phyloP scores from a whole-genome alignment of 92 coral and sea anemone species.

The Phenganax subtilis region DNA sequence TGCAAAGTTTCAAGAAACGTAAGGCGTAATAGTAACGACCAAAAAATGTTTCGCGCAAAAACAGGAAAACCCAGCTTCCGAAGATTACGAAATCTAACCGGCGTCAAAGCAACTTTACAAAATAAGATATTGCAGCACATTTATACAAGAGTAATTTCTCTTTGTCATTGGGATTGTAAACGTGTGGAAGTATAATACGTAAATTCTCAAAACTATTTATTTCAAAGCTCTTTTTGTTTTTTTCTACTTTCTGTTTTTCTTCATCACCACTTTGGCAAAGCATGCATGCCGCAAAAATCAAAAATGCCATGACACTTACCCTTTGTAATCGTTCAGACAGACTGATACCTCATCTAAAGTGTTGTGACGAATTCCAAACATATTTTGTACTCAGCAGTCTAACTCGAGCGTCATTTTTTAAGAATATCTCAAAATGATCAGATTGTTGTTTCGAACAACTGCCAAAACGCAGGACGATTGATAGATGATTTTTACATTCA shows the following conservation, averaged over 20 bases:
- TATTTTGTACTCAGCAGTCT: background rate
- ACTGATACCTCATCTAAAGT: conserved; percentile 8
- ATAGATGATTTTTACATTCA: no score
- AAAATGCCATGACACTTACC: background rate
- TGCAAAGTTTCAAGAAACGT: background rate
- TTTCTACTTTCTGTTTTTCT: background rate
- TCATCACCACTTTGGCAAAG: background rate
- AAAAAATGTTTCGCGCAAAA: background rate
- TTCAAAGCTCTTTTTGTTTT: background rate
- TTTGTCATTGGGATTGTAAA: background rate
- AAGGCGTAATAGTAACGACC: background rate
- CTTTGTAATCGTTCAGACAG: background rate
- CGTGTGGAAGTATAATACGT: background rate
- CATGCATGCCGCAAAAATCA: background rate
- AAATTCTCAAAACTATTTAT: background rate
- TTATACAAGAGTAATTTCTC: no score
- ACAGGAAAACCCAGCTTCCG: background rate
- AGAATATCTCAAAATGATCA: background rate
- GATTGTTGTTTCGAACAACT: background rate
- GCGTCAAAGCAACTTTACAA: background rate
- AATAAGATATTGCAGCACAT: background rate
- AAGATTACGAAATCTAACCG: background rate
- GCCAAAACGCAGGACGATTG: no score
- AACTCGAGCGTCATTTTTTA: background rate
- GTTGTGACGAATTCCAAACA: conserved; percentile 11